Base-by-base conservation (phyloP, 2,113 vertebrate genomes). In the Donacobius atricapilla region DNA sequence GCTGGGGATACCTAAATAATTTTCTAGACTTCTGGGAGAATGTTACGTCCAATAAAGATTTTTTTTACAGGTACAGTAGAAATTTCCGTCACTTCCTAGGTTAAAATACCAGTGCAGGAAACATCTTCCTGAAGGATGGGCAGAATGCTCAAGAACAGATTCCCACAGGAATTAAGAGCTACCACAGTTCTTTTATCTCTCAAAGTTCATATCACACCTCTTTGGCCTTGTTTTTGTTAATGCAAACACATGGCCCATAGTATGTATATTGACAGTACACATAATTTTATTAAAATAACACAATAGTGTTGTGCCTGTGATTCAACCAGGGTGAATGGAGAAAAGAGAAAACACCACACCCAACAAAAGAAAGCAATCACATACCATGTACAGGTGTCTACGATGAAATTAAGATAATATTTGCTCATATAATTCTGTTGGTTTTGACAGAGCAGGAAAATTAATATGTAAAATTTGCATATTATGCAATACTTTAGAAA, bases 231-330 rank as follows among this genome's bases (percentile, higher is more conserved):
- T 70, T 90, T 92, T 93, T 77, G 20, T 56, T 85, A 83, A 65
- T 69, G 71, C 50, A 95, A 96, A 91, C 65, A 76, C 61, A 69
- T 15, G 37, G 40, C 48, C 69, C 53, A 64, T 44, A 72, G n/a
- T 45, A 91, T 23, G 28, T 63, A 51, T 80, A 47, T 61, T 89
- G 77, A 84, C 48, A 68, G 57, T 45, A 89, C 47, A 71, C 60
- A 68, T 61, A 1, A 83, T 96, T 94, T 93, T 80, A 81, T 86
- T 93, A 77, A 96, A 96, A 94, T 82, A 95, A 90, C 75, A 88
- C 53, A 50, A 57, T 27, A 69, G 30, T 6, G 14, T 91, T 90
- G 75, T 83, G 87, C 47, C 58, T 83, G 70, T 17, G 15, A 76
- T 87, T 96, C 90, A 94, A 23, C 58, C 75, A 65, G 80, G 81